A percentile compares a stretch with the other conserved stretches of the same genome.
Conservation (phyloP, 2,113 vertebrate species). For the Phylloscopus trochilus region DNA sequence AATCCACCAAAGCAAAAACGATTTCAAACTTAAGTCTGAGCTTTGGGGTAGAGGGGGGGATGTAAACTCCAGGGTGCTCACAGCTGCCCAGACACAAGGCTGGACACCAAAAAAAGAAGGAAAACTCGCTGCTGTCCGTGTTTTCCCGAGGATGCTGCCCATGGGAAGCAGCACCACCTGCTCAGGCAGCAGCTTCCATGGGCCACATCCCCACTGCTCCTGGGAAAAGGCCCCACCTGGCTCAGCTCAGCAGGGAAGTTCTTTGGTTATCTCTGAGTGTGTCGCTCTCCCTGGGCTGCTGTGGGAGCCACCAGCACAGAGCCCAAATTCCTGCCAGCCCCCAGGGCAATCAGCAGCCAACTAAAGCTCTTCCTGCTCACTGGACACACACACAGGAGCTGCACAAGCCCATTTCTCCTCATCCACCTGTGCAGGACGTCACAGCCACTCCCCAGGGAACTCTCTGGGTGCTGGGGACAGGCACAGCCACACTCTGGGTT, state of each 20-base stretch:
- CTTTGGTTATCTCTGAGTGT: conserved; percentile 71
- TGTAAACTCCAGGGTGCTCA: background rate
- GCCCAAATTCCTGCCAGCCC: background rate
- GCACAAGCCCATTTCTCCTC: background rate
- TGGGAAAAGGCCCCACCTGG: background rate
- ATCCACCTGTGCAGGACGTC: background rate
- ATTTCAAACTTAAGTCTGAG: background rate
- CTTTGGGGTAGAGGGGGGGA: background rate
- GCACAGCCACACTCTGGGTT: background rate
- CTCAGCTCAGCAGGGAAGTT: conserved; percentile 27
- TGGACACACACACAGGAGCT: background rate
- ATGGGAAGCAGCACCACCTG: background rate
- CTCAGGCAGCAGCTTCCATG: background rate
- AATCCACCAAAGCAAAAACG: background rate
- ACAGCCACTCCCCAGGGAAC: background rate
- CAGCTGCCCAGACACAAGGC: background rate
- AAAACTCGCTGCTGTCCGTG: background rate
- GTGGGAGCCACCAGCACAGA: background rate
- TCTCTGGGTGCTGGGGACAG: background rate
- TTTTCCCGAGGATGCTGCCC: background rate
- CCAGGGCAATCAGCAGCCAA: background rate
- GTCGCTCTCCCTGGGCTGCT: background rate
- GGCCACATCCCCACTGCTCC: background rate
- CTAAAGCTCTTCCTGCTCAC: background rate
- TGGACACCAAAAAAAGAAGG: background rate